Evolutionary conservation across 2,797 vertebrate species (phyloP), one percentile per base, ranked within the genome.

Genomic region (Trematomus bernacchii): DNA sequence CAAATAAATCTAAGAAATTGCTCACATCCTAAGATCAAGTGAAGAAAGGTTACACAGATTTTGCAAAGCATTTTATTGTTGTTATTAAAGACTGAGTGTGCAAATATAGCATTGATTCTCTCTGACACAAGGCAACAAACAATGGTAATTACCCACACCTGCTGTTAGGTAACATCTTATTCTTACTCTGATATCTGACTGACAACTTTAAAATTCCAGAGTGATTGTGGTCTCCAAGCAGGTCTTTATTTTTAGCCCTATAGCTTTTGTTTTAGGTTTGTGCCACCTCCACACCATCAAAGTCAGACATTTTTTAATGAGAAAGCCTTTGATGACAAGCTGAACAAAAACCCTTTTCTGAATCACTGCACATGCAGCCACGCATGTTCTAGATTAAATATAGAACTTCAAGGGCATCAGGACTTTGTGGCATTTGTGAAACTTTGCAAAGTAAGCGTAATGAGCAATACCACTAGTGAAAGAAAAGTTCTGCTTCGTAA

Each of bases 261-360:
- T 18, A 80, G 76, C 65, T 74, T 66, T 85, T 79, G 79, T 84
- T 80, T 79, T 43, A 57, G 71, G 63, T 69, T 72, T 59, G 13
- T 69, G 68, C 72, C 85, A 79, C 75, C 88, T 84, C 72, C 84
- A 74, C 87, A 65, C 48, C 51, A 73, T 79, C 86, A 86, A 73
- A 72, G 21, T 77, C 70, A 52, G 76, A 62, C 46, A 62, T 52
- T 85, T 64, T 73, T 68, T 82, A 78, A 88, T 78, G 70, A 85
- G 66, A 48, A 44, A 71, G 59, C 63, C 60, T 77, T 84, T 83
- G 62, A 76, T 81, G 68, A 76, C 4, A 19, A 75, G 52, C 43
- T 73, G 58, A 79, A 85, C 86, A 69, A 60, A 72, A 86, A 87
- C 68, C 18, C 11, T 21, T 59, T 52, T 50, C 52, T 80, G 65